Percentiles rank a stretch among this genome's conserved stretches.
Conservation (phyloP, 2,797 vertebrate species). For the Pantherophis alleghaniensis region DNA sequence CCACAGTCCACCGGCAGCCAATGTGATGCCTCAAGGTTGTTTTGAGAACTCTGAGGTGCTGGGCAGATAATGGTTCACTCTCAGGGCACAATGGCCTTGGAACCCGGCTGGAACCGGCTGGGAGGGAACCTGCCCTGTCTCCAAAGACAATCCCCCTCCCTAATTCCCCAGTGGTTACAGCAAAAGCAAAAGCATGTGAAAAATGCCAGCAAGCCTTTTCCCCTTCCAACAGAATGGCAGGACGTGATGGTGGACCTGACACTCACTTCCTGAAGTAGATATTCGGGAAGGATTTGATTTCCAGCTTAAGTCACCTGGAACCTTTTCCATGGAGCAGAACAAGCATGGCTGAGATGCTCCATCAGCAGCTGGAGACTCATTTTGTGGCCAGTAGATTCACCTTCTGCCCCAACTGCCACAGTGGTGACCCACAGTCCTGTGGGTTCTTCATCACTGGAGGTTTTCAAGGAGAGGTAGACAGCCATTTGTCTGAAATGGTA, state of each 20-base stretch:
- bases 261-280: constrained; percentile 33
- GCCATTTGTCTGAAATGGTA: background rate
- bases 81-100: background rate
- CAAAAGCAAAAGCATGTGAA: too few relatives aligned
- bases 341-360: constrained; percentile 18
- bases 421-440: background rate
- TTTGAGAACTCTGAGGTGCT: background rate
- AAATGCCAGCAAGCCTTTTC: too few relatives aligned
- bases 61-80: background rate
- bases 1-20: background rate
- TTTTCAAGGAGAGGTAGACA: background rate
- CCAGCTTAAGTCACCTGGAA: constrained; percentile 60
- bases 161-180: background rate
- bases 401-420: background rate
- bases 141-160: too few relatives aligned
- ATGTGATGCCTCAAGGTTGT: background rate
- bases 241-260: too few relatives aligned
- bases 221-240: too few relatives aligned
- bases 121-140: too few relatives aligned
- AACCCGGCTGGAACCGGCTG: background rate
- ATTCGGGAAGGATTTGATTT: constrained; percentile 55
- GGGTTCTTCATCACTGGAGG: background rate
- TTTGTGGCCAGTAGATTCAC: background rate
- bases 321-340: constrained; percentile 34
- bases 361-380: background rate